Base-by-base conservation (phyloP, 2,888 invertebrate species). In the Vanessa cardui region DNA sequence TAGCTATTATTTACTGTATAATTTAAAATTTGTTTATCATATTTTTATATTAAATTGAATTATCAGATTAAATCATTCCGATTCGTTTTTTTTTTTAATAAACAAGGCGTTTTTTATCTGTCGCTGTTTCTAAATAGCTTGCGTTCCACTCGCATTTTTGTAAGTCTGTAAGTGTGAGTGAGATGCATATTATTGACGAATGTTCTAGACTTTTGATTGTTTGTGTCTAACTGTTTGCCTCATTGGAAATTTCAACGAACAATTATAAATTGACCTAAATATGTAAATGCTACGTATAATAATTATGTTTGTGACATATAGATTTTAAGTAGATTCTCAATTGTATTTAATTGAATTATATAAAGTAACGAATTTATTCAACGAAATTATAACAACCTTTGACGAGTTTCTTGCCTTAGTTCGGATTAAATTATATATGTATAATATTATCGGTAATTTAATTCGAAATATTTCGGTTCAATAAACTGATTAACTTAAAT, bases 361-460 rank as follows among this genome's bases (percentile, higher is more conserved):
- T 68, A 62, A 66, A 63, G 39, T 63, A 71, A 61, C 69, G 64
- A 71, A 64, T 60, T 12, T 56, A 64, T 56, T 69, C 71, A 71
- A 71, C 71, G 71, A 71, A 71, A 46, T 59, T 54, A 60, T 59
- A 54, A 58, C 63, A 60, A 45, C 20, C 26, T n/a, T 62, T 62
- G 66, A 39, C 62, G 45, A 47, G 33, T 62, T 66, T 62, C 66
- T 62, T 62, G 60, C 66, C 62, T 61, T 61, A 62, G 61, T 26
- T 58, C 58, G 50, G 44, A 58, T 58, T 62, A 62, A 58, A 45
- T 15, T 45, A 45, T 58, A 21, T 58, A 5, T 33, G 21, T 60
- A 54, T 56, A 61, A 61, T 61, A 61, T 61, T 33, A 16, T 61
- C 39, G 49, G 56, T 45, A 49, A 50, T 50, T 21, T 39, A 39